Evolutionary conservation across 2,113 vertebrate species (phyloP), one percentile per base, ranked within the genome.

Genomic region (Notarius quadriscutis): DNA sequence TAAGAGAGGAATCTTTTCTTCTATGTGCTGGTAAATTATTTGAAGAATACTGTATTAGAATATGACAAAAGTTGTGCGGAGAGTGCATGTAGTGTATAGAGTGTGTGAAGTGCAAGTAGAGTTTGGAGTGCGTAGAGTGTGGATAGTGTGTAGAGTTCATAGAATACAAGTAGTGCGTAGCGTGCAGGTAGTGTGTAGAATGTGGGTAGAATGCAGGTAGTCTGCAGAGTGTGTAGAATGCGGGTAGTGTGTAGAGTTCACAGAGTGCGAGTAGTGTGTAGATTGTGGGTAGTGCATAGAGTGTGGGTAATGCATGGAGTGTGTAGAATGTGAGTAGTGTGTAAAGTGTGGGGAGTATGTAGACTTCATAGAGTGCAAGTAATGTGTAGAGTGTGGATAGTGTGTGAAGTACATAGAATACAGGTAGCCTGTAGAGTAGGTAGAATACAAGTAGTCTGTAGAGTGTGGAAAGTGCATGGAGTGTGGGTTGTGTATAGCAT

Each of bases 1-100:
- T 72, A 62, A 62, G 17, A 71, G 77, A 75, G 11, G 67, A 85
- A 83, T 22, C 67, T 86, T 85, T 65, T 79, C 62, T 88, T 41
- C 62, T 83, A 53, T 34, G 62, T 27, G 41, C 57, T 72, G 14
- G 72, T 74, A 81, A 50, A 87, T 83, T 74, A 83, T 27, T 51
- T 81, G 11, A 51, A 67, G 60, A 65, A 65, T 17, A n/a, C 17
- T 83, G 14, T 6, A 51, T 83, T 83, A 65, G 14, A 65, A 65
- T 27, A 22, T n/a, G 22, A 50, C 30, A 65, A 25, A 83, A n/a
- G 30, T 34, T 17, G 25, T 17, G 25, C 1, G 2, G 14, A 77
- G 50, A 7, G 48, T n/a, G 22, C 0, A 5, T 10, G 72, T 25
- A n/a, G 22, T 14, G 22, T 10, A 6, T n/a, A 51, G 15, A 41